Base-by-base conservation (phyloP, 2,113 vertebrate species). In the Meleagris gallopavo region DNA sequence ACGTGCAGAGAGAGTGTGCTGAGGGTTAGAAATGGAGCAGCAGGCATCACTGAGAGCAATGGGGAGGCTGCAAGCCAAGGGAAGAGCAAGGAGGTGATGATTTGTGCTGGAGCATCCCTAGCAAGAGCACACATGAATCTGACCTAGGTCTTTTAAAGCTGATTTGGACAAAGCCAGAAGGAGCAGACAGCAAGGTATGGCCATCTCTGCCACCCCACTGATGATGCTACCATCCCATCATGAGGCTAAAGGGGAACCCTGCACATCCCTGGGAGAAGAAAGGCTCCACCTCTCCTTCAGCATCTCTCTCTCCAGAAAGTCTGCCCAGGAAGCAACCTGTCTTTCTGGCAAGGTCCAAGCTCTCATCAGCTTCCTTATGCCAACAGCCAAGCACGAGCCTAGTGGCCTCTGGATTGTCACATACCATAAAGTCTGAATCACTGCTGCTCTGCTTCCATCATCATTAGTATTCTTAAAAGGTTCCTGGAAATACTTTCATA, bases 391-490 rank as follows among this genome's bases (percentile, higher is more conserved):
- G 77, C 88, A 36, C 7, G 29, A 81, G 90, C 32, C 92, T 94
- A 94, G 97, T 94, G 88, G 86, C 79, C 91, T 96, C 84, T 82
- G 77, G 88, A 93, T 93, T 96, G 97, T 97, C 97, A 96, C 82
- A 96, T 36, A 88, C 85, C 90, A 92, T 97, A 96, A 96, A 97
- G 94, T 83, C 34, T 82, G 91, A 88, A 91, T 97, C 97, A 80
- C 13, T 92, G 83, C 93, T 92, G 88, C 91, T 97, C 96, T 81
- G 91, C 83, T 97, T 96, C 95, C 95, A 96, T 97, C 96, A 96
- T 79, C 82, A 40, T 98, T 98, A 98, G 97, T 97, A 98, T 97
- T 97, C 98, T 96, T 97, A 97, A 97, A 97, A 97, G 97, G 93
- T 94, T 98, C 94, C 96, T 95, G 91, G 96, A 97, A 98, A 97